Evolutionary conservation across 2,113 vertebrate genomes (phyloP).

Genomic region (Tricholaema leucomelas): DNA sequence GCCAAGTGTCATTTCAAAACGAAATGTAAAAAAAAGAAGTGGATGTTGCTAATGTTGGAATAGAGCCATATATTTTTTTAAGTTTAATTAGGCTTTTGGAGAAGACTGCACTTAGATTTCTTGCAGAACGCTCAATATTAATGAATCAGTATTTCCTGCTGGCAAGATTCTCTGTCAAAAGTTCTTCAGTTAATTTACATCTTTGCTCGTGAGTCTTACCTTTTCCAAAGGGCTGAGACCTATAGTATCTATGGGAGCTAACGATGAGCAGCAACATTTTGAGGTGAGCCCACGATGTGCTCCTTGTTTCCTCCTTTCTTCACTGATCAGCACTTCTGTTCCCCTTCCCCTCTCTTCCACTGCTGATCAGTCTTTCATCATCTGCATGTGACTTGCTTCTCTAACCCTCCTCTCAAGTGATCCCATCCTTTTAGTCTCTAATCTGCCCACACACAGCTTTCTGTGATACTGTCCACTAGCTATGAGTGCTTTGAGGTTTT

Average conservation of each 20-base stretch:
- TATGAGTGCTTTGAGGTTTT: slow-evolving; percentile 29
- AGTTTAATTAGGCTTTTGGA: background rate
- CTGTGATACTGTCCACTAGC: slow-evolving; percentile 13
- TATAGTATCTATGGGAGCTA: background rate
- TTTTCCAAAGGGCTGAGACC: background rate
- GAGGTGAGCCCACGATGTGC: background rate
- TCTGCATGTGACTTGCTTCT: slow-evolving; percentile 18
- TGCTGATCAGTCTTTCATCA: slow-evolving; percentile 34
- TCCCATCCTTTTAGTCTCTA: slow-evolving; percentile 7
- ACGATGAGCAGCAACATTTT: background rate
- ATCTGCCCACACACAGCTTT: slow-evolving; percentile 61
- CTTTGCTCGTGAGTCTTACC: background rate
- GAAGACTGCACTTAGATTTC: background rate
- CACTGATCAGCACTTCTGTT: background rate
- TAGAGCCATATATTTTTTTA: background rate
- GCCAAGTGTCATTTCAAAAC: background rate
- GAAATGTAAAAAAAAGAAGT: background rate
- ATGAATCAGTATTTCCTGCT: background rate
- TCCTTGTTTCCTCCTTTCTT: background rate
- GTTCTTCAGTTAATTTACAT: background rate
- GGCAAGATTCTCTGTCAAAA: background rate
- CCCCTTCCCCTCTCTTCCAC: slow-evolving; percentile 22
- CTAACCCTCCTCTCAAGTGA: slow-evolving; percentile 24
- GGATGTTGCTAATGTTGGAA: background rate
- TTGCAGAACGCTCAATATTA: background rate